These are phyloP conservation scores for Heliothis peltigera DNA, from an alignment of 2,888 invertebrate genomes.

Conservation along the genomic window DNA sequence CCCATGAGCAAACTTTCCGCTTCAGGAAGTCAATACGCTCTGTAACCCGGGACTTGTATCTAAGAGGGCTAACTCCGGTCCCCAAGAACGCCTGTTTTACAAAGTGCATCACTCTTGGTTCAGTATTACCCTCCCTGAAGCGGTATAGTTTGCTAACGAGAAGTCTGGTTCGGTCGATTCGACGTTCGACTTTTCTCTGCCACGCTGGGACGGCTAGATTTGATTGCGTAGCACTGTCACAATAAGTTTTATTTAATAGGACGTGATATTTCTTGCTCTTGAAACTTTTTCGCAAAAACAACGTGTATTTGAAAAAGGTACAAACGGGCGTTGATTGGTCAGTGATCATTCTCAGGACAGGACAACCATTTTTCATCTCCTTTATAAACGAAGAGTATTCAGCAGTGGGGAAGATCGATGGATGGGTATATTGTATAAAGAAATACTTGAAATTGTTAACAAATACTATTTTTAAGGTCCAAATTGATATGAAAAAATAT, in stretches of 20 bases:
- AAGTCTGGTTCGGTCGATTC: neutral
- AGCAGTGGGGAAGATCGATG: no score
- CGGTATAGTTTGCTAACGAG: neutral
- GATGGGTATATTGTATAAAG: no score
- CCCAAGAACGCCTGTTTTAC: constrained; percentile 1
- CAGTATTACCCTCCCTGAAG: constrained; percentile 5
- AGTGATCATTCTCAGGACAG: no score
- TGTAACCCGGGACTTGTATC: constrained; percentile 4
- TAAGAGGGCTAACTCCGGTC: neutral
- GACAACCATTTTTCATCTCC: no score
- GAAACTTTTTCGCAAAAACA: neutral
- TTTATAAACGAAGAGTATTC: no score
- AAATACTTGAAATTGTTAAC: no score
- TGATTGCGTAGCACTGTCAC: neutral
- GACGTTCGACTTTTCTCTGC: neutral
- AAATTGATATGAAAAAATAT: no score
- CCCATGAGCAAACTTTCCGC: constrained; percentile 7
- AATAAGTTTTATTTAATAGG: constrained; percentile 2
- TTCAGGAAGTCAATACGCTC: constrained; percentile 14
- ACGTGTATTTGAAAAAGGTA: no score
- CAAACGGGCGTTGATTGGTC: no score
- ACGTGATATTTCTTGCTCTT: neutral
- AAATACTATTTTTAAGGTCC: no score
- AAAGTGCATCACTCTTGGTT: neutral
- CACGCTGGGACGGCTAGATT: neutral